A percentile compares a stretch with the other conserved stretches of the same genome.
Evolutionary conservation across 2,797 vertebrate genomes (phyloP).

Genomic region (Uromys caudimaculatus): DNA sequence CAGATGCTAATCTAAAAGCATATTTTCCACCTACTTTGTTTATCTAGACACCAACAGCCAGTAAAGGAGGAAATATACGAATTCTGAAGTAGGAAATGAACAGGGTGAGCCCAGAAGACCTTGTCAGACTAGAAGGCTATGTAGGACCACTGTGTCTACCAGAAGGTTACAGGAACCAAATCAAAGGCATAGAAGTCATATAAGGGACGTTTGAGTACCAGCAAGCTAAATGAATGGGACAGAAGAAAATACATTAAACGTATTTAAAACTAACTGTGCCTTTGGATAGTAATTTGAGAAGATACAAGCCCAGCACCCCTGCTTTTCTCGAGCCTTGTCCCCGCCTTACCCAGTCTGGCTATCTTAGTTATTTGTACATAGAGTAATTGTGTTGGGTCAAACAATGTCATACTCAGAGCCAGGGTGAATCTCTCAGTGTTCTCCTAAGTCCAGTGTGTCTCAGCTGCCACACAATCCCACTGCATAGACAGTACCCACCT

Average conservation of each 20-base stretch:
- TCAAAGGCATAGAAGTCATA: background rate
- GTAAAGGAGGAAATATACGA: background rate
- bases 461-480: background rate
- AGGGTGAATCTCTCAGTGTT: background rate
- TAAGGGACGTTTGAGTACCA: background rate
- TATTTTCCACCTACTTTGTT: background rate
- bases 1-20: background rate
- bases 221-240: background rate
- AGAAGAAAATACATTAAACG: background rate
- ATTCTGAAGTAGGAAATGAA: background rate
- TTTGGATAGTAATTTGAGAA: background rate
- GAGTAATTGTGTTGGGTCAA: background rate
- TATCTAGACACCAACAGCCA: background rate
- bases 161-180: background rate
- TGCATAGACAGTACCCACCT: no score
- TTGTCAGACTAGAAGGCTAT: conserved; percentile 2
- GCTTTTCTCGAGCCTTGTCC: background rate
- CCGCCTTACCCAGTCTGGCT: background rate
- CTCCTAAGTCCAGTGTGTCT: background rate
- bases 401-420: background rate
- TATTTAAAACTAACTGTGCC: background rate
- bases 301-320: background rate
- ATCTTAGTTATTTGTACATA: background rate
- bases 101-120: background rate
- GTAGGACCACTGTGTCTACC: background rate